Evolutionary conservation across 1,140 invertebrate species (phyloP), one percentile per base, ranked within the genome.

Genomic region (Saccostrea echinata): DNA sequence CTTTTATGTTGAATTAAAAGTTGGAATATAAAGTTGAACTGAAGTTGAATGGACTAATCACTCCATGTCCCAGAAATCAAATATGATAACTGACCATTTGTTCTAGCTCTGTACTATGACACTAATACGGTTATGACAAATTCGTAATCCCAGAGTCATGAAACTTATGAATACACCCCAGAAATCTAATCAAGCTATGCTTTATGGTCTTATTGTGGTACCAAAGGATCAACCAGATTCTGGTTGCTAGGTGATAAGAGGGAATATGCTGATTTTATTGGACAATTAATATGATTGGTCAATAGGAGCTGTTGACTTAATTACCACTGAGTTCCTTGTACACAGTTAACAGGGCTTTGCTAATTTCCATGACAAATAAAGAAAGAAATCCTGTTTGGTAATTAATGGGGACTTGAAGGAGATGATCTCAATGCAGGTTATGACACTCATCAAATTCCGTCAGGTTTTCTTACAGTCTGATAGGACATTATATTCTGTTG

Each of bases 241-340:
- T 71, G 68, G 68, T 71, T 71, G 68, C 68, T 71, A 71, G 68
- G 30, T 33, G 30, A 71, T 71, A 33, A 30, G 68, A 71, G 30
- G 68, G 30, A 71, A 30, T 71, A 27, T 27, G 68, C 11, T 33
- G 68, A 71, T 71, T 71, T 71, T 71, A 71, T 71, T 71, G 68
- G 68, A 71, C 68, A 71, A 71, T 71, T 71, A 71, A 71, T 71
- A 24, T 71, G 68, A 71, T 71, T 71, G 68, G 68, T 71, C 68
- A 71, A 71, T 71, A 71, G 68, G 16, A 33, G 13, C 68, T 71
- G 27, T 71, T 27, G 68, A 71, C 68, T 71, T 71, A 71, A 71
- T 71, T 71, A 71, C 68, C 27, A 24, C 64, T n/a, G 27, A 71
- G 68, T 71, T 71, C 27, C 68, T 71, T 27, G 68, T 71, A 33